These are phyloP conservation scores for Geodia barretti DNA, from an alignment of 37 sponge, comb jelly and placozoan genomes.

Conservation along the genomic window DNA sequence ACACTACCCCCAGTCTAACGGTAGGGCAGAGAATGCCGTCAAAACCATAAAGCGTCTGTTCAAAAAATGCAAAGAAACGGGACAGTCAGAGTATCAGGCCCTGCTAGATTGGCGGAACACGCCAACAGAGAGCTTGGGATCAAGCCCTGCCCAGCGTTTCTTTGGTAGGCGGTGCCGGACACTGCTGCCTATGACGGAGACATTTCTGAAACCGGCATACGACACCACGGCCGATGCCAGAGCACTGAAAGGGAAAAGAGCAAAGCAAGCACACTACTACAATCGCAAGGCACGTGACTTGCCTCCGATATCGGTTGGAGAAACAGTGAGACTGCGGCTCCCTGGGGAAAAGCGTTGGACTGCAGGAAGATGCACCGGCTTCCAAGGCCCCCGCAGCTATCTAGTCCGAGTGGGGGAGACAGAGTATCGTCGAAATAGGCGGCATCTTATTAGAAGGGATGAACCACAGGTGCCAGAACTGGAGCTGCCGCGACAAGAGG, in stretches of 20 bases:
- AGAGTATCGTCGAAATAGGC: slow-evolving; percentile 19
- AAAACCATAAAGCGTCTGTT: slow-evolving; percentile 47
- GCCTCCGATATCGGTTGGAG: slow-evolving; percentile 27
- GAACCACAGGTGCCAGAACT: neutral
- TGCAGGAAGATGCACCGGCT: slow-evolving; percentile 22
- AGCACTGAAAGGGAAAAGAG: slow-evolving; percentile 25
- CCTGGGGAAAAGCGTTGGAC: slow-evolving; percentile 48
- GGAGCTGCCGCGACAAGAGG: too few relatives aligned
- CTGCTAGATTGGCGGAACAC: slow-evolving; percentile 51
- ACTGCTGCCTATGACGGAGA: neutral
- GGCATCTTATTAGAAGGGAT: slow-evolving; percentile 28
- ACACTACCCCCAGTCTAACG: slow-evolving; percentile 52
- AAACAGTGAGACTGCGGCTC: slow-evolving; percentile 34
- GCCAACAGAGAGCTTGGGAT: slow-evolving; percentile 19
- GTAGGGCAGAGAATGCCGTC: slow-evolving; percentile 56
- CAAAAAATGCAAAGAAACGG: slow-evolving; percentile 20
- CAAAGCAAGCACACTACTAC: slow-evolving; percentile 35
- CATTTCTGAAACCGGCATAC: slow-evolving; percentile 7
- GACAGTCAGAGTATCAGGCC: slow-evolving; percentile 38
- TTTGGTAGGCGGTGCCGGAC: slow-evolving; percentile 6
- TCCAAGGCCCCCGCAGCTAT: slow-evolving; percentile 40
- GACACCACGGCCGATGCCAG: neutral
- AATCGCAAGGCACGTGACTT: slow-evolving; percentile 21
- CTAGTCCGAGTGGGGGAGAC: slow-evolving; percentile 29
- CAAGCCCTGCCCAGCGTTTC: slow-evolving; percentile 19